Evolutionary conservation across 2,797 vertebrate species (phyloP), one percentile per base, ranked within the genome.

Genomic region (Luscinia luscinia): DNA sequence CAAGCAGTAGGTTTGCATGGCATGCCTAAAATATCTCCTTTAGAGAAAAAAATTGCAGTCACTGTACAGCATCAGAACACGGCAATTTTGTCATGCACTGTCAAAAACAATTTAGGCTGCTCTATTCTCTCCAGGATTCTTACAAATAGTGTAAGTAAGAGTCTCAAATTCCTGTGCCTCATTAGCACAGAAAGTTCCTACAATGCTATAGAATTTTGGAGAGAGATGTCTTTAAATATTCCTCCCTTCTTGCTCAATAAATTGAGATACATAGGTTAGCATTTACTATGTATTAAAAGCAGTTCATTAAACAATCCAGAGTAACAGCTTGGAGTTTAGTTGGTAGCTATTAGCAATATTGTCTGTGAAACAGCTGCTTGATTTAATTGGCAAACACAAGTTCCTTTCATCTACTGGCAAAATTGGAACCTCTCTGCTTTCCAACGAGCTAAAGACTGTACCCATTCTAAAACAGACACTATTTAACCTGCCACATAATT

Each of bases 301-400:
- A 97, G 93, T 96, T 97, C 96, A 97, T 97, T 97, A 97, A 97
- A 95, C 95, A 96, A 93, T 96, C 90, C 82, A 81, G 84, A 97
- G 45, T 91, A 97, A 97, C 40, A 58, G 78, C 90, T 96, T 97
- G 51, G 91, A 94, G 84, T 96, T 96, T 86, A 97, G 91, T 96
- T 97, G 94, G 91, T 96, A 96, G 90, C 96, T 97, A 89, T 97
- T 97, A 97, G 92, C 95, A 97, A 78, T 93, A 87, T 87, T 97
- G 87, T 73, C 97, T 96, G 90, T 57, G 94, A 96, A 97, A 95
- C 96, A 98, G 95, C 94, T 96, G 94, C 95, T 96, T 95, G 87
- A 97, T 97, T 96, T 98, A 97, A 98, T 97, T 98, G 92, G 90
- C 84, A 97, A 97, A 97, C 85, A 85, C 85, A 90, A 96, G 80